phyloP scores from a whole-genome alignment of 1,140 invertebrate genomes.

The Sycobia sp. region DNA sequence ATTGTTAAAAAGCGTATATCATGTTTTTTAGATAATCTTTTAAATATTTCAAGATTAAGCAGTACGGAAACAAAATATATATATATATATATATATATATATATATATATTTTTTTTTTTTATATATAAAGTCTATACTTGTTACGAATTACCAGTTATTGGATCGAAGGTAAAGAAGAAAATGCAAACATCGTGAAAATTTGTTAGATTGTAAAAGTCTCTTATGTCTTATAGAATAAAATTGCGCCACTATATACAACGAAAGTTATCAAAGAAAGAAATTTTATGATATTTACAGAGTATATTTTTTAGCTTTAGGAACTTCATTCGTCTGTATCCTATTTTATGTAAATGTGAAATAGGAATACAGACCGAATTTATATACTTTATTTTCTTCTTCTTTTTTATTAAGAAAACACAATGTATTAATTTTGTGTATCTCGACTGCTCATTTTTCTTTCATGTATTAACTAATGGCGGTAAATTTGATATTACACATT shows the following conservation, averaged over 20 bases:
- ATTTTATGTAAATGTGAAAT: slow-evolving; percentile 28
- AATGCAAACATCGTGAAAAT: slow-evolving; percentile 35
- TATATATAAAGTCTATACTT: slow-evolving; percentile 59
- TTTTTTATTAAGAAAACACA: slow-evolving; percentile 31
- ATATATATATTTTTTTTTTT: slow-evolving; percentile 44
- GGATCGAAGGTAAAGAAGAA: slow-evolving; percentile 21
- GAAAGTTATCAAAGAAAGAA: slow-evolving; percentile 39
- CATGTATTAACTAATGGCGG: slow-evolving; percentile 27
- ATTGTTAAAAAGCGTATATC: slow-evolving; percentile 48
- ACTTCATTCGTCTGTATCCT: slow-evolving; percentile 31
- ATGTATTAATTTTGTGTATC: slow-evolving; percentile 34
- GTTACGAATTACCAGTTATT: slow-evolving; percentile 54
- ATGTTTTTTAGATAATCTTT: slow-evolving; percentile 44
- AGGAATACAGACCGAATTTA: slow-evolving; percentile 27
- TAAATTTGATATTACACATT: slow-evolving; percentile 39
- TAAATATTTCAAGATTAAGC: slow-evolving; percentile 41
- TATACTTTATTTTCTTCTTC: slow-evolving; percentile 33
- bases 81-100: slow-evolving; percentile 42
- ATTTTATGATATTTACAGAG: slow-evolving; percentile 44
- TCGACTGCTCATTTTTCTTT: slow-evolving; percentile 30
- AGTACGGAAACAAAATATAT: slow-evolving; percentile 33
- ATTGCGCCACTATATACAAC: slow-evolving; percentile 40
- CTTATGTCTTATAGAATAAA: slow-evolving; percentile 47
- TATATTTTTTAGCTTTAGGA: slow-evolving; percentile 45
- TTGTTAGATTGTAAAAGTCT: slow-evolving; percentile 52